Evolutionary conservation across 2,888 invertebrate species (phyloP), one percentile per base, ranked within the genome.

Genomic region (Caenorhabditis wallacei): DNA sequence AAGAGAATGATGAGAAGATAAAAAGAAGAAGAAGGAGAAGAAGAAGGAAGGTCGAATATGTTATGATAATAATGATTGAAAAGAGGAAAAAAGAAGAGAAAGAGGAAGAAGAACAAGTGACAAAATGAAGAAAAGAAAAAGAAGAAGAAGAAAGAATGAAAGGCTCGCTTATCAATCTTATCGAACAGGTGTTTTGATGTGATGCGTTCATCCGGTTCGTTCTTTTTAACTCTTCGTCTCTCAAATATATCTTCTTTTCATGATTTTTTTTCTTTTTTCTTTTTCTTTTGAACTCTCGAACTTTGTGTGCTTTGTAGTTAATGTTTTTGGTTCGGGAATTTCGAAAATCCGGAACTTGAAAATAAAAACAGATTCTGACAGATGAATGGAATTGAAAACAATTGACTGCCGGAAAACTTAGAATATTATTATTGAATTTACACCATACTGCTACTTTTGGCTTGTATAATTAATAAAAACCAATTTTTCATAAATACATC

Each of bases 101-200:
- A 24, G 37, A 75, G 46, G 22, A 74, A 74, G 63, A 74, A 74
- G 74, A 64, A 64, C 74, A 57, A 66, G 64, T 74, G 64, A 64
- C n/a, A 59, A 51, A n/a, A 63, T 30, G 61, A 56, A 3, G 43
- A 40, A 68, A 16, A 40, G n/a, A 24, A 46, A 43, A n/a, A n/a
- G n/a, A n/a, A n/a, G n/a, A n/a, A n/a, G n/a, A n/a, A n/a, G n/a
- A n/a, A 20, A 20, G 59, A 30, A 59, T 35, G 71, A 53, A n/a
- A n/a, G 66, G 68, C 76, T 76, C 76, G 30, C 76, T 76, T 68
- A 59, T 76, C 76, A 61, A 61, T 54, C 56, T 30, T 11, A 16
- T 30, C 37, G 76, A 76, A 76, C 76, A 76, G 76, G 69, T 76
- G 76, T 76, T 76, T 76, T 76, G 76, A 68, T 76, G 68, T 54